A percentile compares a stretch with the other conserved stretches of the same genome.
phyloP scores from a whole-genome alignment of 1,140 invertebrate species.

The Psilanteris sp. region DNA sequence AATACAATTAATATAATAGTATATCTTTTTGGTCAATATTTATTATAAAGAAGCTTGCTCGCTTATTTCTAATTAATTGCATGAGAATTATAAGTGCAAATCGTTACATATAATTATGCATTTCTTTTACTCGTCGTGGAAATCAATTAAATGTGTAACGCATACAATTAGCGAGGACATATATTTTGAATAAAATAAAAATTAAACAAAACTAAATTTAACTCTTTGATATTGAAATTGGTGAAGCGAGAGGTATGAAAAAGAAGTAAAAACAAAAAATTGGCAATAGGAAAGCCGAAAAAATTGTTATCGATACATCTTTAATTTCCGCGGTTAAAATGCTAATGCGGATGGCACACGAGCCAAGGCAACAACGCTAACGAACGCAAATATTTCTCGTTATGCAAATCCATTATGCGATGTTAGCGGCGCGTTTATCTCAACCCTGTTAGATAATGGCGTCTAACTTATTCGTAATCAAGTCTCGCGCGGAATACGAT shows the following conservation, averaged over 20 bases:
- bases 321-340: constrained; percentile 50
- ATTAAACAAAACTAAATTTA: no score
- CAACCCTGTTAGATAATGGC: constrained; percentile 57
- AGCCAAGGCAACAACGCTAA: constrained; percentile 35
- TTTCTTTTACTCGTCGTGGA: no score
- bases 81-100: no score
- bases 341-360: constrained; percentile 38
- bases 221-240: neutral
- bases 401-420: constrained; percentile 57
- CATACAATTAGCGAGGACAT: no score
- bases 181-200: no score
- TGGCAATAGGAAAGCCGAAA: constrained; percentile 5
- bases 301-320: constrained; percentile 45
- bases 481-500: constrained; percentile 33
- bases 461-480: constrained; percentile 62
- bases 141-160: no score
- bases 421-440: constrained; percentile 58
- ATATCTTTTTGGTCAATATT: no score
- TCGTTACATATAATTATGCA: no score
- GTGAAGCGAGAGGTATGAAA: neutral
- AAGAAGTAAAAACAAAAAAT: neutral
- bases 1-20: no score
- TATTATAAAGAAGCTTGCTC: no score
- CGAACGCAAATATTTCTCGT: constrained; percentile 58
- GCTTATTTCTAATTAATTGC: no score